phyloP scores from a whole-genome alignment of 2,113 vertebrate genomes.

The Polyodon spathula region DNA sequence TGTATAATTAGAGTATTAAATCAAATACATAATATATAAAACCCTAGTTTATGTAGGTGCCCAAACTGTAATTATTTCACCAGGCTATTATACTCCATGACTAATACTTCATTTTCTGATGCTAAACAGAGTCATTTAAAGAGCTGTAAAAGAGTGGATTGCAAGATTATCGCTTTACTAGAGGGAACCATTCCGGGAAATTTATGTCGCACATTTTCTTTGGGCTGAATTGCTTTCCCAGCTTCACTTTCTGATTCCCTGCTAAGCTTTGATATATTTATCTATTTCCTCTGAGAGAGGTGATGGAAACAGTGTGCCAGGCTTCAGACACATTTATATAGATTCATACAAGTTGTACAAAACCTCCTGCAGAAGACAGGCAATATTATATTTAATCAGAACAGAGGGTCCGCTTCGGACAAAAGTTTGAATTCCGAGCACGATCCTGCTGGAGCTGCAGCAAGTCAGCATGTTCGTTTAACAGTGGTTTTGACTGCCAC shows the following conservation, averaged over 20 bases:
- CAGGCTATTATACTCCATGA: slow-evolving; percentile 4
- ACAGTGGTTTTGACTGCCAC: too few relatives aligned
- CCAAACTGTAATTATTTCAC: slow-evolving; percentile 5
- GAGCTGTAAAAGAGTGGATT: background rate
- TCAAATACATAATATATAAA: background rate
- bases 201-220: background rate
- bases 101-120: slow-evolving; percentile 11
- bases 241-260: background rate
- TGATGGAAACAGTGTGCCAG: too few relatives aligned
- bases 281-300: too few relatives aligned
- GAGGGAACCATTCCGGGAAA: background rate
- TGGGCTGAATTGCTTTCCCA: background rate
- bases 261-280: too few relatives aligned
- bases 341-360: too few relatives aligned
- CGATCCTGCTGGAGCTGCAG: too few relatives aligned
- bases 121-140: slow-evolving; percentile 12
- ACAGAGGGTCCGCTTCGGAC: too few relatives aligned
- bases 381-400: too few relatives aligned
- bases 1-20: background rate
- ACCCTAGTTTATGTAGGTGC: background rate
- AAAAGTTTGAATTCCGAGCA: too few relatives aligned
- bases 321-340: too few relatives aligned
- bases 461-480: too few relatives aligned
- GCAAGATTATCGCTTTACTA: background rate
- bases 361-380: too few relatives aligned